phyloP scores from a whole-genome alignment of 2,113 vertebrate genomes.

The Lepisosteus osseus region DNA sequence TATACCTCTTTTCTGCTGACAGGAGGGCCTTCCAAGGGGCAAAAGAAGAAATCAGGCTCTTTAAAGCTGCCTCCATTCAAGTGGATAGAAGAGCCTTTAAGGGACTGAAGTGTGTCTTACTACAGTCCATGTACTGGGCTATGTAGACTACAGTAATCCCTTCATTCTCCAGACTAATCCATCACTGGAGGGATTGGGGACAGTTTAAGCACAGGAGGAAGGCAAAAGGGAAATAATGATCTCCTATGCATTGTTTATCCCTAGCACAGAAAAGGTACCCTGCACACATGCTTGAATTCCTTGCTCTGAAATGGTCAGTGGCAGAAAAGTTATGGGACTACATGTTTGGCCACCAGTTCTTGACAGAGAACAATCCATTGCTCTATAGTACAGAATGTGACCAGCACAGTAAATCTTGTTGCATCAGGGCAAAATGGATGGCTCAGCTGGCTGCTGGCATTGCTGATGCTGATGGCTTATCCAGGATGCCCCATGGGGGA shows the following conservation, averaged over 20 bases:
- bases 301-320: too few species aligned
- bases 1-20: conserved; percentile 6
- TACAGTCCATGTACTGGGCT: conserved; percentile 14
- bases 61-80: background rate
- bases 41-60: background rate
- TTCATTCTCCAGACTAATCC: conserved; percentile 9
- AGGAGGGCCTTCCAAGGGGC: background rate
- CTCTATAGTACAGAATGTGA: too few species aligned
- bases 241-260: background rate
- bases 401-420: too few species aligned
- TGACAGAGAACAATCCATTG: background rate
- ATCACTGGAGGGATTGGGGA: background rate
- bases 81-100: conserved; percentile 4
- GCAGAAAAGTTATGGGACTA: background rate
- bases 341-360: background rate
- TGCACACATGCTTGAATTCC: background rate
- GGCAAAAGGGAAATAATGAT: background rate
- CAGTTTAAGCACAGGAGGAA: background rate
- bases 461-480: too few species aligned
- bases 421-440: too few species aligned
- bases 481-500: too few species aligned
- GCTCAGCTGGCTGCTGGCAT: too few species aligned
- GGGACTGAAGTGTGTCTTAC: conserved; percentile 7
- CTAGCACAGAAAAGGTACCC: background rate
- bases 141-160: conserved; percentile 2